These are phyloP conservation scores for Plagodis dolabraria DNA, from an alignment of 2,888 invertebrate species.

Conservation along the genomic window DNA sequence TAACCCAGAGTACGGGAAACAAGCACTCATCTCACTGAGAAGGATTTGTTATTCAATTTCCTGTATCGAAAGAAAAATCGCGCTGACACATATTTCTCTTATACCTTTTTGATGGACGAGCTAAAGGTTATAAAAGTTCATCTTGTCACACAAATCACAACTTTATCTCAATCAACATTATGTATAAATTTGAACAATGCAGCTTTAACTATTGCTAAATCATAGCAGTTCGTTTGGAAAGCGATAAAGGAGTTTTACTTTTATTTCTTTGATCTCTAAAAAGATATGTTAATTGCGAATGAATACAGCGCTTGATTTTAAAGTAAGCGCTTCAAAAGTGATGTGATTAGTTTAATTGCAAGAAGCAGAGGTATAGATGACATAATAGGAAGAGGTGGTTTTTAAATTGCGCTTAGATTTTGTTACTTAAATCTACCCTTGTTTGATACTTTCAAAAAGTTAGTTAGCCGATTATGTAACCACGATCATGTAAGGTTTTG, in stretches of 20 bases:
- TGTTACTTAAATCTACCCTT: no score
- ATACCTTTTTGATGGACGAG: constrained; percentile 22
- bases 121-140: constrained; percentile 20
- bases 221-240: constrained; percentile 25
- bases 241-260: constrained; percentile 11
- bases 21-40: constrained; percentile 32
- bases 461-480: no score
- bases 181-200: neutral
- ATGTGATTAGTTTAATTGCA: no score
- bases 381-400: no score
- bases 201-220: constrained; percentile 6
- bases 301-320: neutral
- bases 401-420: no score
- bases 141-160: neutral
- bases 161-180: neutral
- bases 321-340: neutral
- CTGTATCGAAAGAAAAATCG: constrained; percentile 36
- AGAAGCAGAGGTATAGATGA: no score
- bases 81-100: constrained; percentile 29
- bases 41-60: constrained; percentile 43
- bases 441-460: no score
- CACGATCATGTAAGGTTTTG: no score
- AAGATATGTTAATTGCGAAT: constrained; percentile 15
- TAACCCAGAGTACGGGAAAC: constrained; percentile 33
- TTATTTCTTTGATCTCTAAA: constrained; percentile 12